These are phyloP conservation scores for Vidua macroura DNA, from an alignment of 2,113 vertebrate species.

Conservation along the genomic window DNA sequence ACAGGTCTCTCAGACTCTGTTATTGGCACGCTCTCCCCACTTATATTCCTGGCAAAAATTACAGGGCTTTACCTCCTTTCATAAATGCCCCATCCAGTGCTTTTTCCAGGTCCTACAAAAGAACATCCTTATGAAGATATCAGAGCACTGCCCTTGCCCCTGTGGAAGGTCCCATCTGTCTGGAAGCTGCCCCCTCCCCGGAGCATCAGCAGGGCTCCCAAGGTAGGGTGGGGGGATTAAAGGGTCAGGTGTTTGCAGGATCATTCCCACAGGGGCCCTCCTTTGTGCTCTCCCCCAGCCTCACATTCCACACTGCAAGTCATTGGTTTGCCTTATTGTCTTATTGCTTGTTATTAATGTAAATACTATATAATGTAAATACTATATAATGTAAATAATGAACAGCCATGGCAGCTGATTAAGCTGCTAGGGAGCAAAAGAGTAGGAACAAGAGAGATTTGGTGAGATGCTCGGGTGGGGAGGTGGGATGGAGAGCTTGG, in stretches of 20 bases:
- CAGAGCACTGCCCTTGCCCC: slow-evolving; percentile 76
- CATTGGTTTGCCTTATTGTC: background rate
- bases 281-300: background rate
- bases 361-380: background rate
- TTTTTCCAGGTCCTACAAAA: slow-evolving; percentile 74
- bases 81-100: background rate
- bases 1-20: background rate
- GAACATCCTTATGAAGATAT: slow-evolving; percentile 89
- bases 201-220: slow-evolving; percentile 69
- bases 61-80: background rate
- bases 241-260: background rate
- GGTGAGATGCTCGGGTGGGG: background rate
- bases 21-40: background rate
- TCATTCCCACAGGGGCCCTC: background rate
- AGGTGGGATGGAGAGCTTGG: background rate
- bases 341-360: background rate
- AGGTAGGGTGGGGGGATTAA: slow-evolving; percentile 53
- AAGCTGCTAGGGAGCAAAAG: background rate
- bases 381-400: background rate
- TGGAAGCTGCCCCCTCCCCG: slow-evolving; percentile 77
- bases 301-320: background rate
- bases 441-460: background rate
- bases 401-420: background rate
- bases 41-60: background rate
- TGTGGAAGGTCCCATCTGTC: slow-evolving; percentile 79